These are phyloP conservation scores for Tragulus kanchil DNA, from an alignment of 2,113 vertebrate species.

Conservation along the genomic window DNA sequence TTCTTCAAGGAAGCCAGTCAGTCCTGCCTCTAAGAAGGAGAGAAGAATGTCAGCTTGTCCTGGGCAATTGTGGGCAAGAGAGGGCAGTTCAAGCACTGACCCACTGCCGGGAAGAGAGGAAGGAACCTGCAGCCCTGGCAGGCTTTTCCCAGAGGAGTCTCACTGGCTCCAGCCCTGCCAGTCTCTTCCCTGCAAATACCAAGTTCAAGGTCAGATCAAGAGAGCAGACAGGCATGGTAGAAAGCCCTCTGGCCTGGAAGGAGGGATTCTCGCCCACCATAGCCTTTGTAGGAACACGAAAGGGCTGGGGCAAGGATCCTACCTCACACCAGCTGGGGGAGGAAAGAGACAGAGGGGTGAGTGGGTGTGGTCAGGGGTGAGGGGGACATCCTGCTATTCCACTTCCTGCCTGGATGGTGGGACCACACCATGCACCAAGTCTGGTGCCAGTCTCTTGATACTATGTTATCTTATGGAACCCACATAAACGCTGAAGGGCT, in stretches of 20 bases:
- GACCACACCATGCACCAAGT: not conserved
- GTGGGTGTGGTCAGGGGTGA: not conserved
- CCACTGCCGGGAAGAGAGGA: slow-evolving; percentile 17
- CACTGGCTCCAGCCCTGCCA: not conserved
- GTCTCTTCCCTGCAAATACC: not conserved
- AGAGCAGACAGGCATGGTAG: not conserved
- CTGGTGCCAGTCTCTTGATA: not conserved
- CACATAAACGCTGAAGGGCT: not conserved
- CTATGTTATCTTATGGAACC: not conserved
- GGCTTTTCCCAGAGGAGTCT: not conserved
- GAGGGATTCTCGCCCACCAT: not conserved
- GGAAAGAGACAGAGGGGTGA: not conserved
- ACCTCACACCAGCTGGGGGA: not conserved
- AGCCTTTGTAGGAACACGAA: not conserved
- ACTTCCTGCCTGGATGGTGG: not conserved
- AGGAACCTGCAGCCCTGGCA: not conserved
- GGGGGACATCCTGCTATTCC: accelerated
- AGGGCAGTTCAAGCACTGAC: not conserved
- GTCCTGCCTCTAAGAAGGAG: slow-evolving; percentile 21
- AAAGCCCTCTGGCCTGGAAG: not conserved
- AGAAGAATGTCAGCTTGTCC: not conserved
- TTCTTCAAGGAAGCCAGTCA: slow-evolving; percentile 62
- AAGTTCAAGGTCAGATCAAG: not conserved
- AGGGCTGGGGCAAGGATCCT: not conserved
- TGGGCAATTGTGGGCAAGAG: not conserved